A percentile compares a stretch with the other conserved stretches of the same genome.
phyloP scores from a whole-genome alignment of 2,888 invertebrate species.

The Lathronympha strigana region DNA sequence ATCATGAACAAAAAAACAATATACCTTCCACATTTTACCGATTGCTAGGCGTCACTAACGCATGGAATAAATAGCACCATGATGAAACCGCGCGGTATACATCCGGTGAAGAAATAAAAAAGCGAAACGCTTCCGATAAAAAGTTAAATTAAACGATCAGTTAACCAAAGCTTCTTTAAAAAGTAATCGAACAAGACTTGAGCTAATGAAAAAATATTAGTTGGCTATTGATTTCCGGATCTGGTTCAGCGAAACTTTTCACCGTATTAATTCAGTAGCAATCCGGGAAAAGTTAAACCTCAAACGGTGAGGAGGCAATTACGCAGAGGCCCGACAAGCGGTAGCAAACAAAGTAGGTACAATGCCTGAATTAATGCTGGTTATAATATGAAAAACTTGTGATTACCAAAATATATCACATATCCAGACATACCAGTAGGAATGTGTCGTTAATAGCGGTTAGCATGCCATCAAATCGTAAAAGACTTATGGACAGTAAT shows the following conservation, averaged over 20 bases:
- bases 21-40: too few relatives aligned
- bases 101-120: background rate
- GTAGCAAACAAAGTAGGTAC: background rate
- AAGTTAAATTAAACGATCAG: background rate
- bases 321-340: slow-evolving; percentile 12
- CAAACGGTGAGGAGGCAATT: slow-evolving; percentile 40
- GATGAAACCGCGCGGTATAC: too few relatives aligned
- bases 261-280: slow-evolving; percentile 32
- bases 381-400: background rate
- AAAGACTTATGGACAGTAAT: too few relatives aligned
- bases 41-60: too few relatives aligned
- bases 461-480: too few relatives aligned
- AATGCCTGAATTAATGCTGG: background rate
- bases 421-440: too few relatives aligned
- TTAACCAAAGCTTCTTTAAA: background rate
- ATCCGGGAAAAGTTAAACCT: slow-evolving; percentile 32
- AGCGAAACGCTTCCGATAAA: background rate
- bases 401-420: background rate
- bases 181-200: slow-evolving; percentile 1
- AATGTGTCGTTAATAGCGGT: too few relatives aligned
- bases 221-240: slow-evolving; percentile 11
- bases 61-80: too few relatives aligned
- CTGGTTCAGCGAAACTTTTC: slow-evolving; percentile 23
- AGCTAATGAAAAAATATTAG: slow-evolving; percentile 27
- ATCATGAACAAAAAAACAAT: too few relatives aligned